phyloP scores from a whole-genome alignment of 2,888 invertebrate species.

The Pseudococcus viburni region DNA sequence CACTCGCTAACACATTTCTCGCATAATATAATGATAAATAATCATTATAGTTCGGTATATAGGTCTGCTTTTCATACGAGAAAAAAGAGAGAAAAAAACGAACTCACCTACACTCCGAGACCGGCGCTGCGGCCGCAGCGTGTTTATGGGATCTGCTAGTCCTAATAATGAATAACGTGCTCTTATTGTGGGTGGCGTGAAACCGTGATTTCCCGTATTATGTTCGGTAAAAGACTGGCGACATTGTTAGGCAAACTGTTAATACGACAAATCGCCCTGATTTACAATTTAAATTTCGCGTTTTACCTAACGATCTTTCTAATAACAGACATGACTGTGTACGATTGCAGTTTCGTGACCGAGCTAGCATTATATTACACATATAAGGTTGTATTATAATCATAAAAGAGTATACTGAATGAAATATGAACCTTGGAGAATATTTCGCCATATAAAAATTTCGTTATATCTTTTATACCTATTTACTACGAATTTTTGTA shows the following conservation, averaged over 20 bases:
- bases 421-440: constrained; percentile 49
- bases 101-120: constrained; percentile 44
- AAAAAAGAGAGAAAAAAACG: constrained; percentile 13
- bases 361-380: constrained; percentile 53
- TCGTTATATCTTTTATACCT: constrained; percentile 19
- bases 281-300: constrained; percentile 64
- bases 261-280: constrained; percentile 64
- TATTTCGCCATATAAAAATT: constrained; percentile 55
- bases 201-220: constrained; percentile 57
- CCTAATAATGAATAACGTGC: constrained; percentile 53
- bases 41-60: constrained; percentile 57
- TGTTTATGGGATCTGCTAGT: constrained; percentile 42
- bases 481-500: constrained; percentile 17
- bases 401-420: constrained; percentile 57
- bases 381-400: constrained; percentile 54
- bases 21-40: constrained; percentile 59
- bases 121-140: not conserved
- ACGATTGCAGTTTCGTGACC: constrained; percentile 57
- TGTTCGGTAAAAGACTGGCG: constrained; percentile 44
- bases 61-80: constrained; percentile 41
- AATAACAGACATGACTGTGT: constrained; percentile 53
- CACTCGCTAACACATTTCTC: constrained; percentile 21
- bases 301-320: constrained; percentile 58
- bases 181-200: constrained; percentile 58
- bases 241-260: constrained; percentile 57